Percentiles rank a stretch among this genome's conserved stretches.
Conservation (phyloP, 2,113 vertebrate species). For the Cariama cristata region DNA sequence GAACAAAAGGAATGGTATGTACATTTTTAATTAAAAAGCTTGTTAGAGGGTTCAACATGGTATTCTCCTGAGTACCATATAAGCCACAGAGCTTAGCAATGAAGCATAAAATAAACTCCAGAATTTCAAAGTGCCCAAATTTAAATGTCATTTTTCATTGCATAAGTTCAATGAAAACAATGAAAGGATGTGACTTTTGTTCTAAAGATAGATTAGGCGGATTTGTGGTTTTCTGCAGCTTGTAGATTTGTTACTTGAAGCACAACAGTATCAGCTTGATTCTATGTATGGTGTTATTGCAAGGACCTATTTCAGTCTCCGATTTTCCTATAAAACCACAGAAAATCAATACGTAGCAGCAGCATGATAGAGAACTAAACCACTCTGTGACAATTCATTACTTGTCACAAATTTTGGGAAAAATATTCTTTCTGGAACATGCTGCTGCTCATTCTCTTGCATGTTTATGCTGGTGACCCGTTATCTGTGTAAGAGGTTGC, state of each 20-base stretch:
- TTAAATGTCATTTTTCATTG: conserved; percentile 49
- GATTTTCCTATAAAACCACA: not conserved
- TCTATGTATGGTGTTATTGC: not conserved
- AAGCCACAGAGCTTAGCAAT: not conserved
- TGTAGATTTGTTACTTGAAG: not conserved
- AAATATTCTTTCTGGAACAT: not conserved
- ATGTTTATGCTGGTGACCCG: not conserved
- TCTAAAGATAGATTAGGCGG: conserved; percentile 53
- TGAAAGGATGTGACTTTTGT: conserved; percentile 65
- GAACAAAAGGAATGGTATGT: not conserved
- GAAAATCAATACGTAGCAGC: not conserved
- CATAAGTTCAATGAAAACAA: conserved; percentile 53
- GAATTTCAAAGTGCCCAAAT: conserved; percentile 21
- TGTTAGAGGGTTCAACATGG: not conserved
- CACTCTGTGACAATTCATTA: not conserved
- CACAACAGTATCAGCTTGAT: not conserved
- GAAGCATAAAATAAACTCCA: not conserved
- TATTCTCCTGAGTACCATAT: not conserved
- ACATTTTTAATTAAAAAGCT: not conserved
- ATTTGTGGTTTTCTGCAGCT: conserved; percentile 50
- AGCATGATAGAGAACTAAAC: not conserved
- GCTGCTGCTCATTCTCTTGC: not conserved
- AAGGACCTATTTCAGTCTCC: not conserved
- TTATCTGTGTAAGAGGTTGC: not conserved
- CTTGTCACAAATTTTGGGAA: not conserved